phyloP scores from a whole-genome alignment of 2,113 vertebrate genomes.

The Mustela lutreola region DNA sequence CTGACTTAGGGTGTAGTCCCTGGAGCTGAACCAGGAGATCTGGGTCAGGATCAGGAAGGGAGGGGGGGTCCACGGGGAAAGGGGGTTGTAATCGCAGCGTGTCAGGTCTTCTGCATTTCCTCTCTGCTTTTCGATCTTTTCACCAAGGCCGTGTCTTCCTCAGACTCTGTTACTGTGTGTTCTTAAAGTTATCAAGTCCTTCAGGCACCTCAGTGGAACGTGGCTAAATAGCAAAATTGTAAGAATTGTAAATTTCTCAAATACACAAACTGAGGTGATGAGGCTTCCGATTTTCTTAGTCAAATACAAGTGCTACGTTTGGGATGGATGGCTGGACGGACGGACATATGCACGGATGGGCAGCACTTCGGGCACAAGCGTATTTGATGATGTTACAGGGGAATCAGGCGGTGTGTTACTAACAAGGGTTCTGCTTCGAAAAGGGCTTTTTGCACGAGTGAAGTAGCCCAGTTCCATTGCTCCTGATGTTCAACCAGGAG shows the following conservation, averaged over 20 bases:
- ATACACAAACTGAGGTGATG: background rate
- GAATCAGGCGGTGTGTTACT: slow-evolving; percentile 76
- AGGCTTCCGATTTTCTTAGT: slow-evolving; percentile 76
- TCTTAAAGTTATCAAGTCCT: background rate
- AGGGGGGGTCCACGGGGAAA: background rate
- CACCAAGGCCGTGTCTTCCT: background rate
- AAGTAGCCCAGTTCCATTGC: slow-evolving; percentile 79
- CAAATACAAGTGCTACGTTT: slow-evolving; percentile 22
- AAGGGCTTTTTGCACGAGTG: slow-evolving; percentile 90
- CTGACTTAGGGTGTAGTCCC: no score
- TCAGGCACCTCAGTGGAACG: background rate
- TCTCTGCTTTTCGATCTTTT: background rate
- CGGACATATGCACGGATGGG: rapidly evolving
- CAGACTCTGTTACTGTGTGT: background rate
- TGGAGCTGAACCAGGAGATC: background rate
- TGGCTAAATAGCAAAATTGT: background rate
- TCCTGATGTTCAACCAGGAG: slow-evolving; percentile 82
- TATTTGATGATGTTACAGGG: slow-evolving; percentile 72
- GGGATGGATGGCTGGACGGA: background rate
- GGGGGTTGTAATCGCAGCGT: background rate
- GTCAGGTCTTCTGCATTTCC: background rate
- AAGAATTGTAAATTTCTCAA: background rate
- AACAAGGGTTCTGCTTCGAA: slow-evolving; percentile 89
- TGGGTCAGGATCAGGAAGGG: no score
- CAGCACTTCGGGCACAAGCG: slow-evolving; percentile 59